Conservation (phyloP, 2,888 invertebrate genomes). For the Syritta pipiens region DNA sequence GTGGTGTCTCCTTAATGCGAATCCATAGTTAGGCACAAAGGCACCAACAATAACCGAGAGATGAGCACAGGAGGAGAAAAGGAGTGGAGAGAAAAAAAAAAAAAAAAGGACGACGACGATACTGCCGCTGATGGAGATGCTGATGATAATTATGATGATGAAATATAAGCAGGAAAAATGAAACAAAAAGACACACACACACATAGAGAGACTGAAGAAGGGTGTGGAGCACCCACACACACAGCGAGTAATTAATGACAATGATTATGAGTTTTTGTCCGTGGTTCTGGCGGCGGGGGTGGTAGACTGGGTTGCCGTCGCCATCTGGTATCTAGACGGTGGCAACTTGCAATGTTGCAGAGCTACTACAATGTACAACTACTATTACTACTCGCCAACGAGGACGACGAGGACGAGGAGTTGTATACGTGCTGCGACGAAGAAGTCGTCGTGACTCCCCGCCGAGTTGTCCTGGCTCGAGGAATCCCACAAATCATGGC, state of each 20-base stretch:
- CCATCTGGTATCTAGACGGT: conserved; percentile 48
- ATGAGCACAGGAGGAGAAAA: background rate
- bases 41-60: conserved; percentile 42
- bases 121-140: conserved; percentile 32
- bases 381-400: conserved; percentile 26
- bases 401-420: background rate
- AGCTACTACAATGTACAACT: conserved; percentile 37
- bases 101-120: conserved; percentile 6
- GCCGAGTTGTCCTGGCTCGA: conserved; percentile 6
- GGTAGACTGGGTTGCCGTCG: conserved; percentile 1
- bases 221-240: background rate
- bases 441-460: background rate
- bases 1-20: conserved; percentile 44
- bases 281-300: conserved; percentile 26
- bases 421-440: conserved; percentile 14
- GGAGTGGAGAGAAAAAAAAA: background rate
- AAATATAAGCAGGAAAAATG: conserved; percentile 57
- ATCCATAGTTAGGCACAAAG: conserved; percentile 60
- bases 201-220: background rate
- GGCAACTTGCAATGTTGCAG: conserved; percentile 40
- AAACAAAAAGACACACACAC: conserved; percentile 12
- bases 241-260: conserved; percentile 64
- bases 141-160: conserved; percentile 68
- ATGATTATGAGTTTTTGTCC: conserved; percentile 68
- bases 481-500: conserved; percentile 61